These are phyloP conservation scores for Panthera tigris DNA, from an alignment of 2,113 vertebrate species.

Conservation along the genomic window DNA sequence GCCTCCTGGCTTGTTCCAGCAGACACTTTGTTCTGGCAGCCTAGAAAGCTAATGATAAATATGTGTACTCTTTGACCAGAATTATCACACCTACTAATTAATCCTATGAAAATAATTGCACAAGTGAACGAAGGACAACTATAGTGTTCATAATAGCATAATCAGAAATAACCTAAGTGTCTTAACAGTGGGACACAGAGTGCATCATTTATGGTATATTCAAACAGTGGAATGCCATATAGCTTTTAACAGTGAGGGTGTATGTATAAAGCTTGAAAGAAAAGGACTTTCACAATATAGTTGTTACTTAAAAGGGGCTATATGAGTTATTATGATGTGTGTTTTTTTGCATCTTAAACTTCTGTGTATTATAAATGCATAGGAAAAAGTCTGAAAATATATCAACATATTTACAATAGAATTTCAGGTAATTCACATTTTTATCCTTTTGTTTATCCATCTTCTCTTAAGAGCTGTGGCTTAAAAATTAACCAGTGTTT, in stretches of 20 bases:
- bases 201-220: neutral
- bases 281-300: neutral
- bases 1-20: neutral
- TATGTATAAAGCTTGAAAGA: neutral
- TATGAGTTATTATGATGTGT: neutral
- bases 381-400: neutral
- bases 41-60: neutral
- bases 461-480: neutral
- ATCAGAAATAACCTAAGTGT: neutral
- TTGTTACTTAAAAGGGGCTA: neutral
- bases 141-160: neutral
- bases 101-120: neutral
- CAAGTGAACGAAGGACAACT: neutral
- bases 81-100: constrained; percentile 1
- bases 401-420: neutral
- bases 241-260: neutral
- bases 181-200: neutral
- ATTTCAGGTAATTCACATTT: constrained; percentile 15
- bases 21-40: neutral
- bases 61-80: neutral
- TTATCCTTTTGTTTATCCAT: neutral
- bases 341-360: neutral
- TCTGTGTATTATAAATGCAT: neutral
- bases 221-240: neutral
- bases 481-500: neutral